phyloP scores from a whole-genome alignment of 2,888 invertebrate genomes.

The Heliconius aoede region DNA sequence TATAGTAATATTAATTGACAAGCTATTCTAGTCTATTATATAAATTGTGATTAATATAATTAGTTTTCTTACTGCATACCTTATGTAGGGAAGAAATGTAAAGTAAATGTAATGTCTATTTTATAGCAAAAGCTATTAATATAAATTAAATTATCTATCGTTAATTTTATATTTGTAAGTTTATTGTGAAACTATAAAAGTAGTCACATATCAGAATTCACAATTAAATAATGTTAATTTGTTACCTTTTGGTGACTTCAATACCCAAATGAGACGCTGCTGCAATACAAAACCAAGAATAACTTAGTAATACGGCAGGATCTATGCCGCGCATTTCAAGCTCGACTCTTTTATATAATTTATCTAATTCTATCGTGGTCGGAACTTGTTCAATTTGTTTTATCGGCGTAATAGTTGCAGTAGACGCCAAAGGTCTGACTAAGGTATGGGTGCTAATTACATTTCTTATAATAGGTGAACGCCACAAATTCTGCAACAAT shows the following conservation, averaged over 20 bases:
- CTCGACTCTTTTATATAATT: constrained; percentile 91
- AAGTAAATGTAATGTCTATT: too few species aligned
- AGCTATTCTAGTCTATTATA: too few species aligned
- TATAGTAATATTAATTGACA: too few species aligned
- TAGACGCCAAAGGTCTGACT: constrained; percentile 56
- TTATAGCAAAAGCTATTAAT: too few species aligned
- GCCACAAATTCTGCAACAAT: constrained; percentile 62
- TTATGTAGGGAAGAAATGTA: too few species aligned
- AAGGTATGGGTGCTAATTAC: constrained; percentile 53
- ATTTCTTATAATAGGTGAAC: constrained; percentile 58
- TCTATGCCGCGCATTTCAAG: constrained; percentile 95
- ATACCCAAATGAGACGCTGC: constrained; percentile 93
- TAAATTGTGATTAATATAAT: too few species aligned
- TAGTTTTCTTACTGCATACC: too few species aligned
- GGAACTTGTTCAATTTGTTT: constrained; percentile 57
- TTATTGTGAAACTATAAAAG: background rate
- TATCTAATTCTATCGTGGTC: constrained; percentile 84
- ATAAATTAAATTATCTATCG: too few species aligned
- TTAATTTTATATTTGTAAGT: too few species aligned
- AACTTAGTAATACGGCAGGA: constrained; percentile 93
- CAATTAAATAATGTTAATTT: background rate
- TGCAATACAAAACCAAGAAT: constrained; percentile 91
- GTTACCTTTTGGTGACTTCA: constrained; percentile 86
- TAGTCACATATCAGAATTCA: background rate
- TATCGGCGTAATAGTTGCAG: constrained; percentile 54